Conservation (phyloP, 2,888 invertebrate species). For the Brenthis hecate region DNA sequence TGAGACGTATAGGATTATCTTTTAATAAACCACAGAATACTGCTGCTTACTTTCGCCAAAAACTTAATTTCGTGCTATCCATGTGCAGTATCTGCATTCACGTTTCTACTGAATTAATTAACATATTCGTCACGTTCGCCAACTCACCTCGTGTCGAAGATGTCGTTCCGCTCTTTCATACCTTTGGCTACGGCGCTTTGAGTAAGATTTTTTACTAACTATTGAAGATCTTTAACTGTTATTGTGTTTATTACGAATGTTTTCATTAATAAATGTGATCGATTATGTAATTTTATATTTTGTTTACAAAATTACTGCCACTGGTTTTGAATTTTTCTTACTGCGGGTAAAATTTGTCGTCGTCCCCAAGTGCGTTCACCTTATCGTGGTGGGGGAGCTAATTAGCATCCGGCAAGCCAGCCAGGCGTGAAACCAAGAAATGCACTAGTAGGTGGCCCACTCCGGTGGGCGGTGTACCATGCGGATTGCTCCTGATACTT, state of each 20-base stretch:
- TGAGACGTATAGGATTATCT: constrained; percentile 66
- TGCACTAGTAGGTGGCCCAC: too few relatives aligned
- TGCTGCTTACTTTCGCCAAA: constrained; percentile 53
- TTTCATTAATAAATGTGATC: constrained; percentile 15
- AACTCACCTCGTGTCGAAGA: constrained; percentile 73
- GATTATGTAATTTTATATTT: constrained; percentile 21
- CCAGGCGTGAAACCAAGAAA: too few relatives aligned
- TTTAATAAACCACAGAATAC: constrained; percentile 54
- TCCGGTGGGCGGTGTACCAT: too few relatives aligned
- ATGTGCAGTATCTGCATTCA: constrained; percentile 67
- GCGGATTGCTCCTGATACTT: too few relatives aligned
- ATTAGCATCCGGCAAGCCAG: too few relatives aligned
- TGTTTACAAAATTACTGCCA: constrained; percentile 5
- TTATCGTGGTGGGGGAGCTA: too few relatives aligned
- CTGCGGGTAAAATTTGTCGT: too few relatives aligned
- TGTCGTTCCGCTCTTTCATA: constrained; percentile 74
- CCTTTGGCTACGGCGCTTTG: constrained; percentile 72
- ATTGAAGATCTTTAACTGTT: constrained; percentile 25
- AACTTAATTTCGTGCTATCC: constrained; percentile 62
- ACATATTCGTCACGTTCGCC: constrained; percentile 66
- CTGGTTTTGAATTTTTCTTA: background rate
- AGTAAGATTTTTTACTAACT: constrained; percentile 54
- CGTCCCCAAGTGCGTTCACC: too few relatives aligned
- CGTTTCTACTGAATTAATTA: constrained; percentile 69
- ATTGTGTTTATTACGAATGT: constrained; percentile 24